Evolutionary conservation across 2,113 vertebrate species (phyloP), one percentile per base, ranked within the genome.

Genomic region (Galemys pyrenaicus): DNA sequence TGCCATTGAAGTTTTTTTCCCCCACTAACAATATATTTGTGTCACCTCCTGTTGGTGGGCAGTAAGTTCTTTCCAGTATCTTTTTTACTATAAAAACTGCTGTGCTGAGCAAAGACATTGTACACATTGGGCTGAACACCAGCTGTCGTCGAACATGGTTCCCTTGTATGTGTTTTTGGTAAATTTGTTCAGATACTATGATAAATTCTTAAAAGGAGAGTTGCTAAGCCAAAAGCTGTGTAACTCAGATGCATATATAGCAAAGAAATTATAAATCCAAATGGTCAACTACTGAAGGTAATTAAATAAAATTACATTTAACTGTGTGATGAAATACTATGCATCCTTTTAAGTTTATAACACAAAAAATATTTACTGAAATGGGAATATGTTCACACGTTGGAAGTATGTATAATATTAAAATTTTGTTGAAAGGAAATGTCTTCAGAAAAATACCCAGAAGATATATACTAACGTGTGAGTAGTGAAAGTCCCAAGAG

Each of bases 131-230:
- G 1, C 10, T 58, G n/a, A 73, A 75, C 56, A 70, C 28, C 90
- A 65, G 75, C 41, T 37, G 6, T 78, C 12, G 0, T 79, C 30
- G 30, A 73, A 35, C 8, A 3, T 41, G 32, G 17, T 15, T 8
- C 19, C 13, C 26, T 22, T 75, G 22, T 49, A 56, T 4, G 19
- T 71, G 68, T 16, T 58, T 80, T 20, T 64, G 51, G 46, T 19
- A 80, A 70, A 92, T 56, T 71, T 80, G 35, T 71, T 94, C 35
- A 77, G 19, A 32, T 81, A 39, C 87, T 90, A 80, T 10, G 35
- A 67, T 71, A 54, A 87, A 83, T 49, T 86, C 35, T 60, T 79
- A 70, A 92, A 89, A 92, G 26, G 24, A 83, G 22, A 94, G 12
- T 56, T 82, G 56, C 58, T 65, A 41, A 82, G 39, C 35, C 41